Evolutionary conservation across 1,140 invertebrate species (phyloP).

Genomic region (Anagrus nilaparvatae): DNA sequence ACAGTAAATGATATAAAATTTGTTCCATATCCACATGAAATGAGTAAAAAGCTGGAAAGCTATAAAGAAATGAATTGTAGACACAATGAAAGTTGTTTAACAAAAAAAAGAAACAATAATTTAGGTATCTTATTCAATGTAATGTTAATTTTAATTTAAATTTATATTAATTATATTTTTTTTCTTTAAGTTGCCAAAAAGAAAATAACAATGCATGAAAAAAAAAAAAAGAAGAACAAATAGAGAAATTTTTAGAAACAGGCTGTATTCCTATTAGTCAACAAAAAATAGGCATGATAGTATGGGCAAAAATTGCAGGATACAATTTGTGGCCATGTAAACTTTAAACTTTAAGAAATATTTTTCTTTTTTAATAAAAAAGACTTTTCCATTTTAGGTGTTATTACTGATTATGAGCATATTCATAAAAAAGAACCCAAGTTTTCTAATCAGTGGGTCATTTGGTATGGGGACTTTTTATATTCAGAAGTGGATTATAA

Average conservation of each 20-base stretch:
- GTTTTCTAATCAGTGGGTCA: slow-evolving; percentile 36
- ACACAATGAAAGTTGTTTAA: slow-evolving; percentile 20
- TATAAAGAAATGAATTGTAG: slow-evolving; percentile 23
- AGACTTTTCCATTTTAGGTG: too few relatives aligned
- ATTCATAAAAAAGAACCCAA: slow-evolving; percentile 29
- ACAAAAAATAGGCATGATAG: slow-evolving; percentile 30
- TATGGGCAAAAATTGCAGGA: slow-evolving; percentile 33
- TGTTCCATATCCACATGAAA: slow-evolving; percentile 25
- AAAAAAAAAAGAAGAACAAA: slow-evolving; percentile 18
- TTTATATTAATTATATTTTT: slow-evolving; percentile 2
- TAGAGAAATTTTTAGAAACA: slow-evolving; percentile 6
- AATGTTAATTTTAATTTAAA: neutral
- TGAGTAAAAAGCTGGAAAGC: slow-evolving; percentile 22
- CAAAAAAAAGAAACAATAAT: slow-evolving; percentile 19
- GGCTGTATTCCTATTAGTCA: slow-evolving; percentile 25
- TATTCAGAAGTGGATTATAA: slow-evolving; percentile 34
- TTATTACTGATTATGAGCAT: slow-evolving; percentile 35
- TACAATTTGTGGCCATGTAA: slow-evolving; percentile 37
- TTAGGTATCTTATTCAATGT: too few relatives aligned
- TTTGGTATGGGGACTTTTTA: slow-evolving; percentile 36
- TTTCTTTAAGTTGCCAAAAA: too few relatives aligned
- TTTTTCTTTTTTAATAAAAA: neutral
- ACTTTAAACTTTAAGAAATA: neutral
- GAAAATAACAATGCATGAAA: slow-evolving; percentile 9
- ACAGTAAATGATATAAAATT: slow-evolving; percentile 24